These are phyloP conservation scores for Menidia menidia DNA, from an alignment of 2,797 vertebrate genomes.

Conservation along the genomic window DNA sequence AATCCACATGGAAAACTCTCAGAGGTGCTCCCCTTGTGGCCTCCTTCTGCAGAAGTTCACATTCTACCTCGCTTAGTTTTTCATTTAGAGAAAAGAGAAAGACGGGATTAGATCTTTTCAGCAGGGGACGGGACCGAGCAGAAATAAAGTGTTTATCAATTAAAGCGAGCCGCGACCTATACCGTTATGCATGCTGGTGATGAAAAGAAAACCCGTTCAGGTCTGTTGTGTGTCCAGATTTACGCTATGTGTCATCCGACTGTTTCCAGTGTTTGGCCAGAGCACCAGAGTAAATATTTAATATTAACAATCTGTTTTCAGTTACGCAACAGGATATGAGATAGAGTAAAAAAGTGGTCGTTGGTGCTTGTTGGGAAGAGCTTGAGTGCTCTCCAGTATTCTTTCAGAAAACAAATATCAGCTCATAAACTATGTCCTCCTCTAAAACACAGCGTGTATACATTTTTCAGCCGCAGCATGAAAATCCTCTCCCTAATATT, in stretches of 20 bases:
- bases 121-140: constrained; percentile 12
- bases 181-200: constrained; percentile 34
- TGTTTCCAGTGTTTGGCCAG: constrained; percentile 33
- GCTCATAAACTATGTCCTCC: constrained; percentile 30
- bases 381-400: constrained; percentile 47
- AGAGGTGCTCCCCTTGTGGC: constrained; percentile 38
- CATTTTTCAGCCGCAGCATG: not conserved
- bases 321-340: constrained; percentile 41
- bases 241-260: constrained; percentile 8
- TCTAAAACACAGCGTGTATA: not conserved
- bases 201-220: constrained; percentile 23
- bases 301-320: constrained; percentile 42
- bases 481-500: not conserved
- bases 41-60: constrained; percentile 42
- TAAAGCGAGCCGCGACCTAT: constrained; percentile 13
- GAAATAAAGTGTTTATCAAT: constrained; percentile 34
- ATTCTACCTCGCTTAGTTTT: constrained; percentile 63
- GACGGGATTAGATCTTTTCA: constrained; percentile 55
- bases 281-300: constrained; percentile 48
- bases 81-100: constrained; percentile 35
- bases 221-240: constrained; percentile 35
- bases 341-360: constrained; percentile 24
- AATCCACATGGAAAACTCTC: constrained; percentile 39
- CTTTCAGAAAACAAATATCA: constrained; percentile 43
- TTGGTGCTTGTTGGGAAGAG: constrained; percentile 42